phyloP scores from a whole-genome alignment of 2,888 invertebrate genomes.

The Lypha dubia region DNA sequence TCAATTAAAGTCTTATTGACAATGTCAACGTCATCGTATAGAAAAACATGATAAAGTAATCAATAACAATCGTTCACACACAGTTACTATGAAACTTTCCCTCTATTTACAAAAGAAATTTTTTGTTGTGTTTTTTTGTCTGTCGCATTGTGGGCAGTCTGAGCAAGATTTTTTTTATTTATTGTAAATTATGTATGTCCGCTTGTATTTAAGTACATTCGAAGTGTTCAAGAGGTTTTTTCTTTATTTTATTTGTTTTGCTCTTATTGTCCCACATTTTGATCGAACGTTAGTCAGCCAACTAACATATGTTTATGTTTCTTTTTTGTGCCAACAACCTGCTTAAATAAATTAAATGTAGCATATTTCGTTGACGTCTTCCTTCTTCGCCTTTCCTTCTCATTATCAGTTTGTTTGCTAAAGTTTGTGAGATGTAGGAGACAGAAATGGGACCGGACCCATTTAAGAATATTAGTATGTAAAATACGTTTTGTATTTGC shows the following conservation, averaged over 20 bases:
- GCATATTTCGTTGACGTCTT: constrained; percentile 1
- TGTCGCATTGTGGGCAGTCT: constrained; percentile 38
- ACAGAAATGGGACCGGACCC: constrained; percentile 3
- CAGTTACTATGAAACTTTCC: constrained; percentile 47
- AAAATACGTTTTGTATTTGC: constrained; percentile 32
- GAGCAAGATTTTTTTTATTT: background rate
- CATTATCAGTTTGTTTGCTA: background rate
- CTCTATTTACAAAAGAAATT: background rate
- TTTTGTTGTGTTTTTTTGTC: constrained; percentile 11
- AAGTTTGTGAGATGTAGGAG: constrained; percentile 13
- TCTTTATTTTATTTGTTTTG: constrained; percentile 20
- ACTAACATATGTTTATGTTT: constrained; percentile 39
- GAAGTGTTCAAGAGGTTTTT: constrained; percentile 16
- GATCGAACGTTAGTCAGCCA: constrained; percentile 8
- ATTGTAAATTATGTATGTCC: constrained; percentile 19
- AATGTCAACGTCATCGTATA: constrained; percentile 4
- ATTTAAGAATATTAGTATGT: constrained; percentile 32
- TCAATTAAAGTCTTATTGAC: constrained; percentile 29
- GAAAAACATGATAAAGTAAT: constrained; percentile 49
- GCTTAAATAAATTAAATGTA: constrained; percentile 17
- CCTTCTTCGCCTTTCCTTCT: constrained; percentile 1
- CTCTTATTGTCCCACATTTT: constrained; percentile 59
- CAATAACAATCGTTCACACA: constrained; percentile 7
- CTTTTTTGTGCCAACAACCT: constrained; percentile 54
- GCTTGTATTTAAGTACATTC: constrained; percentile 20